Conservation (phyloP, 2,113 vertebrate genomes). For the Gallinago paraguaiae region DNA sequence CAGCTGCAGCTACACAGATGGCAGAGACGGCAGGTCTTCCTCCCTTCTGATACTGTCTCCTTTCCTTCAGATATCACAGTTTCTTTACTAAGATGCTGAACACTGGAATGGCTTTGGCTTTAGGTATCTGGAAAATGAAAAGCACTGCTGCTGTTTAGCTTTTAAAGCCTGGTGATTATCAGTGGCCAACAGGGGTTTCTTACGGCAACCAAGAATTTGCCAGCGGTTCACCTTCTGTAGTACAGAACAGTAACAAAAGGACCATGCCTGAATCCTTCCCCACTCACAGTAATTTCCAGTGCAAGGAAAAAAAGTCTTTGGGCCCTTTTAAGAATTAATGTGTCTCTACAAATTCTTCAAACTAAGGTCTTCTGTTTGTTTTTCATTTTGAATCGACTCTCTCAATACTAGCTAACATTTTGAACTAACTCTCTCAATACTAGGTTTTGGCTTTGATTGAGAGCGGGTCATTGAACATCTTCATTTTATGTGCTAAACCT, state of each 20-base stretch:
- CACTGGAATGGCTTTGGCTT: not conserved
- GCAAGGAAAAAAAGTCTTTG: not conserved
- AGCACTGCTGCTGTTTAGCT: not conserved
- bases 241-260: not conserved
- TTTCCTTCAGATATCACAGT: not conserved
- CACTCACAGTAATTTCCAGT: not conserved
- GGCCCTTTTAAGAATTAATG: not conserved
- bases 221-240: not conserved
- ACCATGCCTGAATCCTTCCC: not conserved
- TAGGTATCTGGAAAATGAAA: not conserved
- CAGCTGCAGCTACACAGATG: not conserved
- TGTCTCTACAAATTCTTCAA: not conserved
- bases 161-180: not conserved
- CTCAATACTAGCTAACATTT: not conserved
- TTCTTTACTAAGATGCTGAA: not conserved
- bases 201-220: not conserved
- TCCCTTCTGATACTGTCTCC: not conserved
- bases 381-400: not conserved
- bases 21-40: not conserved
- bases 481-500: not conserved
- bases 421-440: not conserved
- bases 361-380: not conserved
- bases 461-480: not conserved
- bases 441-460: not conserved
- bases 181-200: not conserved